These are phyloP conservation scores for Minunthozetes semirufus DNA, from an alignment of 2,888 invertebrate species.

Conservation along the genomic window DNA sequence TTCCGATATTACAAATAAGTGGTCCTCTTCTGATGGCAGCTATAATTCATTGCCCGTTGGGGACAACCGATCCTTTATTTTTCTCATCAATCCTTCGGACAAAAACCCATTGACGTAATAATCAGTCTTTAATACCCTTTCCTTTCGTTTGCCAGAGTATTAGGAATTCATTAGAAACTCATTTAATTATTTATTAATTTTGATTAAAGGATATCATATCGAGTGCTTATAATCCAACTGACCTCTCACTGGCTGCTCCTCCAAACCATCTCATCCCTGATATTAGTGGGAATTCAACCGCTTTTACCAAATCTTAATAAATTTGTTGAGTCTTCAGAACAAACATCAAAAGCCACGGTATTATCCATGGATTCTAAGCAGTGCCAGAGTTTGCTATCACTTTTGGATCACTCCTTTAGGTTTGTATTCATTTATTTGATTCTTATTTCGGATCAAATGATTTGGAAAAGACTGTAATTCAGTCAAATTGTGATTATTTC, in stretches of 20 bases:
- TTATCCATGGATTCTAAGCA: background rate
- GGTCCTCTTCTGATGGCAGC: background rate
- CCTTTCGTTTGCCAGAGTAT: too few relatives aligned
- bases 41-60: background rate
- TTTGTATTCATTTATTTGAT: background rate
- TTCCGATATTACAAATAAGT: background rate
- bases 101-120: background rate
- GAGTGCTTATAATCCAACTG: conserved; percentile 63
- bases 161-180: background rate
- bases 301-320: background rate
- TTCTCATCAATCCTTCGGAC: background rate
- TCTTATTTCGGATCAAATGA: background rate
- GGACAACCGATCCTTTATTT: conserved; percentile 17
- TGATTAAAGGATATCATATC: conserved; percentile 45
- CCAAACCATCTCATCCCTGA: background rate
- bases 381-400: background rate
- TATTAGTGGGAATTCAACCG: background rate
- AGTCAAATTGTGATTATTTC: background rate
- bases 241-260: conserved; percentile 53
- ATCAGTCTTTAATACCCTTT: too few relatives aligned
- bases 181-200: conserved; percentile 42
- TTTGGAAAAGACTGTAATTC: background rate
- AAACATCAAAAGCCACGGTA: background rate
- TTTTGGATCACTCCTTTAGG: conserved; percentile 16
- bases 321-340: background rate